Evolutionary conservation across 2,797 vertebrate species (phyloP).

Genomic region (Pelobates cultripes): DNA sequence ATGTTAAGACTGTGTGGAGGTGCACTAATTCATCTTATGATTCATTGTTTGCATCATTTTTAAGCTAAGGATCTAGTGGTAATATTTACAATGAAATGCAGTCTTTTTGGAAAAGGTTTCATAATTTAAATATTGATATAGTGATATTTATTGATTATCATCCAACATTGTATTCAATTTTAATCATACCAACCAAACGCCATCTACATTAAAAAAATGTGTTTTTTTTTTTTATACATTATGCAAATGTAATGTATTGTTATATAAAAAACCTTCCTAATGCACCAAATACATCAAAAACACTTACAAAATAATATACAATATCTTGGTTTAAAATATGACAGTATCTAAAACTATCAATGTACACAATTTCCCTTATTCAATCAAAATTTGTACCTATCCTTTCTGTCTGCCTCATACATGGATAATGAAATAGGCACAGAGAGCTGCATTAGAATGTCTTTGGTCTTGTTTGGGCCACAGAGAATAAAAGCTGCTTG

Average conservation of each 20-base stretch:
- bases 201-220: background rate
- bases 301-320: slow-evolving; percentile 50
- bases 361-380: slow-evolving; percentile 61
- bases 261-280: slow-evolving; percentile 31
- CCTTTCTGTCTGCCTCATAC: slow-evolving; percentile 56
- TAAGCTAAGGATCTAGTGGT: no score
- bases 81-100: no score
- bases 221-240: slow-evolving; percentile 1
- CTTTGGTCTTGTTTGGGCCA: slow-evolving; percentile 71
- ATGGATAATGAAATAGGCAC: slow-evolving; percentile 50
- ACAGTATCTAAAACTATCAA: slow-evolving; percentile 69
- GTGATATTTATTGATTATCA: background rate
- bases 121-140: no score
- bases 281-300: slow-evolving; percentile 3
- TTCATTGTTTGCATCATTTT: no score
- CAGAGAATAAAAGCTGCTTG: slow-evolving; percentile 53
- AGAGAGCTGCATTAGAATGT: slow-evolving; percentile 53
- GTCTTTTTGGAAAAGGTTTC: no score
- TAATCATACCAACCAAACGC: background rate
- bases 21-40: no score
- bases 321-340: slow-evolving; percentile 67
- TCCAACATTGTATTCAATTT: background rate
- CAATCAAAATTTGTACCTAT: slow-evolving; percentile 40
- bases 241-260: slow-evolving; percentile 12
- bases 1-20: no score